phyloP scores from a whole-genome alignment of 2,888 invertebrate genomes.

The Phyto melanocephala region DNA sequence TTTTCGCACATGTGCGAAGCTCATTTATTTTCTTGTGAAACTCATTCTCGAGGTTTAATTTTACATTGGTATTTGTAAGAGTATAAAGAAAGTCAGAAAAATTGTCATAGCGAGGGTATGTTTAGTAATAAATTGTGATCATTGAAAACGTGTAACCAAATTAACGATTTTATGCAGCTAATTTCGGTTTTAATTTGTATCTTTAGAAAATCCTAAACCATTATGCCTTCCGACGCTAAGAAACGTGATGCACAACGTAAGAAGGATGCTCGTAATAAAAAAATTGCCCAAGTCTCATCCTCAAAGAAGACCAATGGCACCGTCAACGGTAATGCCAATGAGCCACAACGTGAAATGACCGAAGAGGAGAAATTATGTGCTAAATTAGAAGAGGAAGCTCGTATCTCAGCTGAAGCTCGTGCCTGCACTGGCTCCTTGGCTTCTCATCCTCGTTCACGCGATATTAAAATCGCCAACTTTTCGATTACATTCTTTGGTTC shows the following conservation, averaged over 20 bases:
- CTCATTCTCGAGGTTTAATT: background rate
- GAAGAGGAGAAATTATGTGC: constrained; percentile 88
- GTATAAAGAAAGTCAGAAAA: background rate
- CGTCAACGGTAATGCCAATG: constrained; percentile 85
- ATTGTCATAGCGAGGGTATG: background rate
- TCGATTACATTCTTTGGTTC: constrained; percentile 99
- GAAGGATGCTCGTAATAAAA: constrained; percentile 89
- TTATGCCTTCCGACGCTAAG: constrained; percentile 99
- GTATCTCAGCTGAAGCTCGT: constrained; percentile 94
- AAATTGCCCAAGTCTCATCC: constrained; percentile 80
- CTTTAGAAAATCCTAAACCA: background rate
- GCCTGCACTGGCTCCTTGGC: constrained; percentile 97
- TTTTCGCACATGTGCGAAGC: constrained; percentile 63
- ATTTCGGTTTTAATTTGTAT: too few species aligned
- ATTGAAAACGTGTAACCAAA: background rate
- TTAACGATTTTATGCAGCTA: too few species aligned
- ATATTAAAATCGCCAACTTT: constrained; percentile 96
- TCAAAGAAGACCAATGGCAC: constrained; percentile 80
- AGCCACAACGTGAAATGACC: constrained; percentile 74
- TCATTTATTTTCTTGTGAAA: constrained; percentile 12
- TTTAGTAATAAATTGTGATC: background rate
- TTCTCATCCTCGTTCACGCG: constrained; percentile 96
- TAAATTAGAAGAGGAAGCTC: constrained; percentile 93
- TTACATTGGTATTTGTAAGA: background rate
- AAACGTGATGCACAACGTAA: constrained; percentile 98